Conservation (phyloP, 2,888 invertebrate species). For the Marasmarcha lunaedactyla region DNA sequence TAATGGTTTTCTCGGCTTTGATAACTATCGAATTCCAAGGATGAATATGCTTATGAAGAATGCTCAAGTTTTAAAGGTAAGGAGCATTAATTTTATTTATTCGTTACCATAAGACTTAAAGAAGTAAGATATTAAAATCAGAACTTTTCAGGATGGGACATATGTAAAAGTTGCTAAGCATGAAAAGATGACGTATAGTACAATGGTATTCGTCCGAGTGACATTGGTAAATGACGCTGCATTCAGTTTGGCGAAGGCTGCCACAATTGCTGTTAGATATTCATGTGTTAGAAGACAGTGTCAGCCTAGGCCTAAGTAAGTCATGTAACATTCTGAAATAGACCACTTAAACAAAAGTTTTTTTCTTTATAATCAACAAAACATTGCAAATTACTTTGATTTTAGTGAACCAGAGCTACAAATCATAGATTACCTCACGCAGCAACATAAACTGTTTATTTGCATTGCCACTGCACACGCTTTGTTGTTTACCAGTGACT, state of each 20-base stretch:
- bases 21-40: slow-evolving; percentile 86
- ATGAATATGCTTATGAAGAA: slow-evolving; percentile 92
- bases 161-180: slow-evolving; percentile 81
- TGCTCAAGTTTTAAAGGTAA: slow-evolving; percentile 75
- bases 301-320: slow-evolving; percentile 81
- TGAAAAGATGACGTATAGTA: slow-evolving; percentile 83
- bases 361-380: neutral
- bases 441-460: slow-evolving; percentile 93
- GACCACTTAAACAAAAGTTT: neutral
- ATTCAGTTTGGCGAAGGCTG: slow-evolving; percentile 81
- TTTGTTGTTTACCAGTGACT: slow-evolving; percentile 76
- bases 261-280: slow-evolving; percentile 90
- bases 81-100: slow-evolving; percentile 1
- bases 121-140: neutral
- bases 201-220: slow-evolving; percentile 93
- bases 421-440: slow-evolving; percentile 91
- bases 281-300: slow-evolving; percentile 91
- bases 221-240: slow-evolving; percentile 82
- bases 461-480: slow-evolving; percentile 85
- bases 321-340: slow-evolving; percentile 1
- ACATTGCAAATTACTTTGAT: too few species aligned
- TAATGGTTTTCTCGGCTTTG: slow-evolving; percentile 90
- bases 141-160: slow-evolving; percentile 81
- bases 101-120: neutral
- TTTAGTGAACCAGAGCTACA: slow-evolving; percentile 84